Conservation (phyloP, 1,140 invertebrate genomes). For the Drosophila pectinifera region DNA sequence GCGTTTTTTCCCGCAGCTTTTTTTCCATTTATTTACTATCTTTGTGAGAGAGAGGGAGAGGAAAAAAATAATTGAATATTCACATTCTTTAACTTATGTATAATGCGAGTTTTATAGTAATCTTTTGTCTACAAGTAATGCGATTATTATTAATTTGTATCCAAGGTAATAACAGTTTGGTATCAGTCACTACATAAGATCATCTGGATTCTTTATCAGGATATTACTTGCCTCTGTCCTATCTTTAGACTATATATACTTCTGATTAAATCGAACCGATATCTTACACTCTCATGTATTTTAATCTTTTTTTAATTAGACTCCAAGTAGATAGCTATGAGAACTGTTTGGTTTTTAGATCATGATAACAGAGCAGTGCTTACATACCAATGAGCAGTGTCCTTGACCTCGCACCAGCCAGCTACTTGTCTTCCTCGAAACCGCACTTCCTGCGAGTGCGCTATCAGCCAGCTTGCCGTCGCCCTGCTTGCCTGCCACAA, state of each 20-base stretch:
- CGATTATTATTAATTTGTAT: no score
- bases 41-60: background rate
- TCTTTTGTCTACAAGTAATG: no score
- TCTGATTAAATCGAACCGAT: background rate
- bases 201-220: background rate
- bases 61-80: constrained; percentile 1
- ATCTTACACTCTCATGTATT: background rate
- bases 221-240: no score
- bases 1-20: constrained; percentile 9
- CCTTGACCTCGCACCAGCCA: background rate
- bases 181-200: background rate
- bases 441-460: constrained; percentile 17
- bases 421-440: background rate
- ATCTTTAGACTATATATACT: background rate
- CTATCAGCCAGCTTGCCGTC: constrained; percentile 1
- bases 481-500: constrained; percentile 22
- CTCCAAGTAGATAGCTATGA: background rate
- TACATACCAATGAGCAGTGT: background rate
- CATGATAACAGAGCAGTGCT: background rate
- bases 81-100: background rate
- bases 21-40: constrained; percentile 9
- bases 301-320: background rate
- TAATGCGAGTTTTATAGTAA: no score
- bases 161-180: no score
- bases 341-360: no score